Evolutionary conservation across 2,113 vertebrate species (phyloP).

Genomic region (Actenoides lindsayi): DNA sequence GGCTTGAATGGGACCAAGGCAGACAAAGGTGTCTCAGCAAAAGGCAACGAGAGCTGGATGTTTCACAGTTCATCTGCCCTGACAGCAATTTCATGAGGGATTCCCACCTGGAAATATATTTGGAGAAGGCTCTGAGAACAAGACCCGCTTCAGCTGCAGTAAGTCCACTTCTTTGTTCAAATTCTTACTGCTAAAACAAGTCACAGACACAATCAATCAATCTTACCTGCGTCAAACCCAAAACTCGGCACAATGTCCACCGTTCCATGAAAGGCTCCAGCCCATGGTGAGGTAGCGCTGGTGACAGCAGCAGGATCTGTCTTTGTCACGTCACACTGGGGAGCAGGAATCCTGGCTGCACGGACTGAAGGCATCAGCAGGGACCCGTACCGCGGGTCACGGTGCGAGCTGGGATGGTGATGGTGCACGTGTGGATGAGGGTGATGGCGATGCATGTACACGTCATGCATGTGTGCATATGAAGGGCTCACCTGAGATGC

Average conservation of each 20-base stretch:
- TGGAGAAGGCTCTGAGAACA: not conserved
- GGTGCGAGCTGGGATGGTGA: constrained; percentile 80
- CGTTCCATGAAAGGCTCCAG: constrained; percentile 89
- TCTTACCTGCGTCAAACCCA: constrained; percentile 90
- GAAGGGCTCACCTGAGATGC: constrained; percentile 85
- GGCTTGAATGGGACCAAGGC: not conserved
- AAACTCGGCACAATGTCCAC: constrained; percentile 86
- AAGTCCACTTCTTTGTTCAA: not conserved
- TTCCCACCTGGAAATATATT: not conserved
- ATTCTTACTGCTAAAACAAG: not conserved
- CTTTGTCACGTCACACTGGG: constrained; percentile 83
- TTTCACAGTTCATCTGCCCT: not conserved
- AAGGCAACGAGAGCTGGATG: not conserved
- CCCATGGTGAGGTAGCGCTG: constrained; percentile 84
- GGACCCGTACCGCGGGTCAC: constrained; percentile 89
- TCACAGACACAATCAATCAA: not conserved
- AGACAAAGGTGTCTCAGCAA: not conserved
- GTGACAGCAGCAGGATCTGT: constrained; percentile 81
- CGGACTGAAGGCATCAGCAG: constrained; percentile 87
- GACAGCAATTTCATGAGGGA: not conserved
- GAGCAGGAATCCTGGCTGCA: constrained; percentile 80
- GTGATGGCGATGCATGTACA: constrained; percentile 88
- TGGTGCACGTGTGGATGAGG: constrained; percentile 80
- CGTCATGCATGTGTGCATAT: constrained; percentile 90
- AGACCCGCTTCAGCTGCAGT: not conserved